phyloP scores from a whole-genome alignment of 2,888 invertebrate genomes.

The Ennomos quercinarius region DNA sequence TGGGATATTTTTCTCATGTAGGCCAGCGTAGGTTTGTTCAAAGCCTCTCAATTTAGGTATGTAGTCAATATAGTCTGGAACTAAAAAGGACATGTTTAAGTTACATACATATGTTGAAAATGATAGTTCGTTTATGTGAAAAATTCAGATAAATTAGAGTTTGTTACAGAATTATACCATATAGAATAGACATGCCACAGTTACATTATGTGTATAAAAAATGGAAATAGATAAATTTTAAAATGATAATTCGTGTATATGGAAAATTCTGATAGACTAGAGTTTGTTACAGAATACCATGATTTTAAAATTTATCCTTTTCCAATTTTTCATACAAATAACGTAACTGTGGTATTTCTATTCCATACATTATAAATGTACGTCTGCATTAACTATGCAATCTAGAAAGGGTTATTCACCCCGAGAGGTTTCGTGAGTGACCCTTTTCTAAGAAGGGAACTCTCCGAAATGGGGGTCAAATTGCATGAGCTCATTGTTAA shows the following conservation, averaged over 20 bases:
- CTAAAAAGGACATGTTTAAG: background rate
- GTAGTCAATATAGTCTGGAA: background rate
- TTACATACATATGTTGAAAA: too few species aligned
- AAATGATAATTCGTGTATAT: too few species aligned
- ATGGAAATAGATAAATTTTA: too few species aligned
- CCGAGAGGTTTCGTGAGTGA: slow-evolving; percentile 57
- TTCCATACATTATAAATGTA: background rate
- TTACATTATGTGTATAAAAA: too few species aligned
- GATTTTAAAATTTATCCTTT: background rate
- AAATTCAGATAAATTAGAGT: too few species aligned
- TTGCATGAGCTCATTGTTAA: slow-evolving; percentile 60
- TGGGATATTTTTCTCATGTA: slow-evolving; percentile 22
- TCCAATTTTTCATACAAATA: slow-evolving; percentile 4
- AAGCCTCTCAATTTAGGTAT: slow-evolving; percentile 6
- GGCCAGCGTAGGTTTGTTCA: slow-evolving; percentile 13
- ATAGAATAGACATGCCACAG: too few species aligned
- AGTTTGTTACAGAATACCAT: too few species aligned
- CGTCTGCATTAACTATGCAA: slow-evolving; percentile 71
- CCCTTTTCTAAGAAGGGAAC: slow-evolving; percentile 63
- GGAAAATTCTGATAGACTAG: too few species aligned
- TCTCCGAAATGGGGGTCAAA: slow-evolving; percentile 60
- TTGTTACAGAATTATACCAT: too few species aligned
- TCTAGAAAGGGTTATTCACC: slow-evolving; percentile 65
- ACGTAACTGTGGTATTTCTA: too few species aligned
- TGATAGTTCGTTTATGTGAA: too few species aligned